Conservation (phyloP, 2,797 vertebrate species). For the Cynopterus sphinx region DNA sequence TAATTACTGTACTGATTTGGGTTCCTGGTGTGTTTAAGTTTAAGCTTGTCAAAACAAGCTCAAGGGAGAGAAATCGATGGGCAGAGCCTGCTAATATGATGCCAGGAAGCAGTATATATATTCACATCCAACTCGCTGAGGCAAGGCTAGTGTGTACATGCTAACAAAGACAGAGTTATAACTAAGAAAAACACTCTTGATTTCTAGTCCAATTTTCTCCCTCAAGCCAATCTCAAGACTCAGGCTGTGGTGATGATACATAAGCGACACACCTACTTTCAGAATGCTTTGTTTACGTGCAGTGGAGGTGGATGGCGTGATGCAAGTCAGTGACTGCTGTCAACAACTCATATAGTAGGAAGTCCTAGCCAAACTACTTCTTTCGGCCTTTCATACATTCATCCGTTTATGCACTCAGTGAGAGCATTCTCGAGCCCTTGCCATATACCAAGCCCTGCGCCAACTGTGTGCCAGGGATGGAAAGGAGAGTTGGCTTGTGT, state of each 20-base stretch:
- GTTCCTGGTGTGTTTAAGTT: neutral
- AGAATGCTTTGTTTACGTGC: neutral
- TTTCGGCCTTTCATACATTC: neutral
- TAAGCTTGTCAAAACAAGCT: conserved; percentile 48
- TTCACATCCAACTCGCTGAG: neutral
- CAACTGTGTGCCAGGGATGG: neutral
- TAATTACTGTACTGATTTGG: neutral
- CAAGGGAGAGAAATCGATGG: neutral
- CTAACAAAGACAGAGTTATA: neutral
- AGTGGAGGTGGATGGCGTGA: neutral
- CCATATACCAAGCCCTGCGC: neutral
- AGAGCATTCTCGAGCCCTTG: neutral
- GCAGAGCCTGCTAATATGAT: neutral
- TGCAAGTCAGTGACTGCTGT: neutral
- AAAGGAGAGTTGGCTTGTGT: neutral
- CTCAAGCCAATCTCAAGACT: neutral
- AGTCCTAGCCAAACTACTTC: neutral
- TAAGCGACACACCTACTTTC: neutral
- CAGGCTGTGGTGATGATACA: neutral
- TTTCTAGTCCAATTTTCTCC: neutral
- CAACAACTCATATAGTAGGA: neutral
- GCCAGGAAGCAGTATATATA: neutral
- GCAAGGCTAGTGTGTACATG: neutral
- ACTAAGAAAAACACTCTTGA: neutral
- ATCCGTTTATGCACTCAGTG: neutral